A percentile compares a stretch with the other conserved stretches of the same genome.
Conservation (phyloP, 2,113 vertebrate species). For the Oophaga pumilio region DNA sequence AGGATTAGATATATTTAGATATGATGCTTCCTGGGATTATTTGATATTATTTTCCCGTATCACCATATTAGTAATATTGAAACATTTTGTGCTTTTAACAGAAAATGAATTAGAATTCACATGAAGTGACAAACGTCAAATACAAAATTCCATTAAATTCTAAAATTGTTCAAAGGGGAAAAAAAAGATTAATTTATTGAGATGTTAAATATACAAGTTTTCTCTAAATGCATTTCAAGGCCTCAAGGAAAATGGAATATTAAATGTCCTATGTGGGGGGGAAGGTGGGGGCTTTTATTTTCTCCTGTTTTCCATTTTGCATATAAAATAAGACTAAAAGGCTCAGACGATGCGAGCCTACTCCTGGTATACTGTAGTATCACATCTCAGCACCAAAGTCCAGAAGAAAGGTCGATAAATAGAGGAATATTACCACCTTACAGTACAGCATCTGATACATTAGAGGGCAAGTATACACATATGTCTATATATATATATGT, state of each 20-base stretch:
- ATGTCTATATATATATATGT: no score
- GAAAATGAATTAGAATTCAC: not conserved
- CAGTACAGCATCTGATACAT: not conserved
- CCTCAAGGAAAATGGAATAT: conserved; percentile 1
- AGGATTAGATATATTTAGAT: no score
- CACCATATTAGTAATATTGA: no score
- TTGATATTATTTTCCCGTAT: no score
- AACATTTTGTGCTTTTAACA: not conserved
- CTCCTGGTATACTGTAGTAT: not conserved
- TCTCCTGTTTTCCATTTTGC: not conserved
- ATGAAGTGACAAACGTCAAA: not conserved
- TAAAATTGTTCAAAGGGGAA: conserved; percentile 11
- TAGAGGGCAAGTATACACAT: no score
- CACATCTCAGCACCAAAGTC: not conserved
- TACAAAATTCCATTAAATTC: not conserved
- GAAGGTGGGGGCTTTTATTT: not conserved
- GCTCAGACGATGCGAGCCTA: not conserved
- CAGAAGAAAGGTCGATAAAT: no score
- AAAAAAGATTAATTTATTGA: conserved; percentile 15
- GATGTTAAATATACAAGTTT: not conserved
- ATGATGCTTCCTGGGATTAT: no score
- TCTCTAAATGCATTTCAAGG: not conserved
- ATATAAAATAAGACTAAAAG: not conserved
- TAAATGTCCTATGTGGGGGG: not conserved
- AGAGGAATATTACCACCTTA: not conserved